Base-by-base conservation (phyloP, 1,140 invertebrate species). In the Gryon sp. region DNA sequence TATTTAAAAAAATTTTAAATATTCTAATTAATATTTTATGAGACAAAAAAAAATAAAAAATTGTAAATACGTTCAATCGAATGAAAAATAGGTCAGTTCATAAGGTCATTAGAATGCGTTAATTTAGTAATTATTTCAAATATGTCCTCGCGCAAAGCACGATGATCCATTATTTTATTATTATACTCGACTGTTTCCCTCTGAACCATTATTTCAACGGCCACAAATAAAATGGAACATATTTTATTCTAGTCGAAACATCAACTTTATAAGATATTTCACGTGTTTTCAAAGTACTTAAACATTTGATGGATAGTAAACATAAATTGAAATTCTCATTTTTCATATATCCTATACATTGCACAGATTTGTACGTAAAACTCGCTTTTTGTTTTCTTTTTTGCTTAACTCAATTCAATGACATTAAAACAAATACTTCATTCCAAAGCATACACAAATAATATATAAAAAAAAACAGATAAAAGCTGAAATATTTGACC, bases 191-290 rank as follows among this genome's bases (percentile, higher is more conserved):
- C n/a, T n/a, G n/a, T n/a, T n/a, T n/a, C n/a, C n/a, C n/a, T n/a
- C n/a, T n/a, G n/a, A 69, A 34, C 32, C 34, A 41, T 69, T 26
- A 18, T 2, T 43, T 38, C 20, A 30, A 45, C 30, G 26, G 18
- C 14, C 26, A 63, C 50, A 65, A 65, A 59, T 73, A 63, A 62
- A 65, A 38, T 1, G 28, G 16, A 36, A 26, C 19, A 59, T 38
- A 66, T 19, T 66, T 66, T 40, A 53, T 74, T 66, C 63, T 30
- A 34, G 43, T 65, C 15, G 20, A 43, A 73, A 50, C 59, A 59
- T 74, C 36, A 65, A 52, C 26, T 65, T 59, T 45, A 22, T 52
- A 65, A 74, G 46, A 65, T 74, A 65, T 65, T 59, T 74, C 53
- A 57, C 45, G 45, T 53, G 36, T 66, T 74, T 59, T 16, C 0